Conservation (phyloP, 35 echinoderm and acorn worm genomes). For the Ophioderma brevispina region DNA sequence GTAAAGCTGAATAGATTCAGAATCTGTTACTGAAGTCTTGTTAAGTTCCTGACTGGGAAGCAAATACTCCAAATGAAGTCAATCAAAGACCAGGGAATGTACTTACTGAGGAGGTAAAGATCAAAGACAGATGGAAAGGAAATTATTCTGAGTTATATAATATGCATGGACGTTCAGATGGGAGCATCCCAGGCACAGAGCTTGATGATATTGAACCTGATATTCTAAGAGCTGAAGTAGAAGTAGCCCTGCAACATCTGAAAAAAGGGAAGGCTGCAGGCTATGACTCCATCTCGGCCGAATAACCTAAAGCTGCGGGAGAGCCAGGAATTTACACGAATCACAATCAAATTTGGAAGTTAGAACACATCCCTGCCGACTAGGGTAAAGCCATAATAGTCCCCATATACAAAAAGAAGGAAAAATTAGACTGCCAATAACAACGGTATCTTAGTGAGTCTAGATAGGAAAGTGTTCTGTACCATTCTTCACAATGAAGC, state of each 20-base stretch:
- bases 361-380: background rate
- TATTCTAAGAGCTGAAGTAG: background rate
- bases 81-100: background rate
- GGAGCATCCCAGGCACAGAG: background rate
- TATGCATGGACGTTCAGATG: background rate
- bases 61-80: background rate
- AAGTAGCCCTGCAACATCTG: background rate
- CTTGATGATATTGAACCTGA: background rate
- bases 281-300: background rate
- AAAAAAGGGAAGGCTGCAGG: background rate
- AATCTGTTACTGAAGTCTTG: background rate
- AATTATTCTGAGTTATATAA: background rate
- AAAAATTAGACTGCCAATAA: background rate
- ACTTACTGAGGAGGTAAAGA: background rate
- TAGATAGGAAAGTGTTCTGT: too few species aligned
- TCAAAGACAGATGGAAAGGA: background rate
- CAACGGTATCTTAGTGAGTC: too few species aligned
- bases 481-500: too few species aligned
- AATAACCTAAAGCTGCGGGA: background rate
- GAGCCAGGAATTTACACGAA: background rate
- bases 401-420: background rate
- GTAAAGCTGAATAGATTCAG: conserved; percentile 31
- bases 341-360: background rate
- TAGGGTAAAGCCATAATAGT: background rate
- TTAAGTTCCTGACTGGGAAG: background rate